Evolutionary conservation across 1,140 invertebrate genomes (phyloP), one percentile per base, ranked within the genome.

Genomic region (Heterodera carotae): DNA sequence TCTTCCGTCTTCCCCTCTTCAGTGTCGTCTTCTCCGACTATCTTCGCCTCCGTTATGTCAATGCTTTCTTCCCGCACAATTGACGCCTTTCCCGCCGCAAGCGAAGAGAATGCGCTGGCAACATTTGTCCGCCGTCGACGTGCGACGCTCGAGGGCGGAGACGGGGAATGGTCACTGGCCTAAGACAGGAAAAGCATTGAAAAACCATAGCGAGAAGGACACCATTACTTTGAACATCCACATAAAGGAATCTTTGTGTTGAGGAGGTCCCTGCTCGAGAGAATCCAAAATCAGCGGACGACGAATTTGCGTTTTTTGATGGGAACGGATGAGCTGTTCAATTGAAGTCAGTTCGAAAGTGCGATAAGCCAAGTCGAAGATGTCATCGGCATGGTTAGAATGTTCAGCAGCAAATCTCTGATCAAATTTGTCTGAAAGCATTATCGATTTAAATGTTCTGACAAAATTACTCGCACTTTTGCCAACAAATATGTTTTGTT

Each of bases 291-390:
- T 53, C n/a, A 84, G 36, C 6, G 73, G 36, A 43, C 69, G 31
- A 22, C 36, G 64, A 22, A 43, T 69, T 48, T 66, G 72, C 10
- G 34, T 76, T 56, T 66, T 66, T 27, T 76, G 22, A 18, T 60
- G 22, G 33, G 78, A 73, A 27, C 72, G 64, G 12, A 85, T 48
- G 59, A 85, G 18, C 39, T 73, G 60, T 18, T 84, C 84, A n/a
- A 85, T 72, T 29, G 36, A 72, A 12, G 82, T 86, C 70, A 85
- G 73, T 68, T 85, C 85, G 60, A 84, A 86, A 18, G 79, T 83
- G 39, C 82, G 43, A 70, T 85, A 66, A 34, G 43, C 83, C 25
- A 80, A 18, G 29, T 67, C 10, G 72, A 77, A 85, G 31, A 39
- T 31, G 33, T 27, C 60, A 15, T 39, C 39, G 25, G 18, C 73